Evolutionary conservation across 2,113 vertebrate species (phyloP).

Genomic region (Alectura lathami): DNA sequence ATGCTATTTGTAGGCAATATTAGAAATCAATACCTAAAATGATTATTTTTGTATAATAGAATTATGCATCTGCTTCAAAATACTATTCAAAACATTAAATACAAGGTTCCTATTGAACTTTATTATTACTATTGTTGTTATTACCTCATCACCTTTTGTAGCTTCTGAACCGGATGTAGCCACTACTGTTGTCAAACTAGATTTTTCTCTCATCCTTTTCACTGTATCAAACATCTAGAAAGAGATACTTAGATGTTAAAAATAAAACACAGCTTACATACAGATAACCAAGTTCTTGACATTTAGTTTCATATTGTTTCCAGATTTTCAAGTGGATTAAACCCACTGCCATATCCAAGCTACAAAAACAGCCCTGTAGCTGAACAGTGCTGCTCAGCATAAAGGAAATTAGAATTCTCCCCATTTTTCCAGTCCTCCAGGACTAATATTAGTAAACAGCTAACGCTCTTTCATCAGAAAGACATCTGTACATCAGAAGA

Average conservation of each 20-base stretch:
- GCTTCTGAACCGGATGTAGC: slow-evolving; percentile 78
- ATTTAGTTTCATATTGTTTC: fast-evolving
- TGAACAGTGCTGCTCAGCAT: neutral
- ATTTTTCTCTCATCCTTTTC: slow-evolving; percentile 93
- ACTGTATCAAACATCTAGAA: slow-evolving; percentile 93
- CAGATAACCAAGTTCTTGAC: neutral
- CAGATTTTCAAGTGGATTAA: neutral
- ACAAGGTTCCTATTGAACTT: neutral
- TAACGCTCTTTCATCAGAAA: neutral
- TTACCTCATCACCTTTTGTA: slow-evolving; percentile 89
- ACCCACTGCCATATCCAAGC: neutral
- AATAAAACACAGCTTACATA: neutral
- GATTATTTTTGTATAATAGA: neutral
- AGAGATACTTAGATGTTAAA: slow-evolving; percentile 44
- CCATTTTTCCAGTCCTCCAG: neutral
- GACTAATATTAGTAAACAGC: neutral
- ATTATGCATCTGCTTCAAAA: neutral
- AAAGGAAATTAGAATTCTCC: neutral
- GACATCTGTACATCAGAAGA: neutral
- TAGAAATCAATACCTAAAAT: neutral
- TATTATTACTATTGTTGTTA: neutral
- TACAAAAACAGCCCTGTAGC: neutral
- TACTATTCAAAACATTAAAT: neutral
- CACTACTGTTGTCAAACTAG: slow-evolving; percentile 79
- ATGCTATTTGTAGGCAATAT: neutral